Percentiles rank a stretch among this genome's conserved stretches.
Evolutionary conservation across 2,888 invertebrate species (phyloP).

Genomic region (Desoria tigrina): DNA sequence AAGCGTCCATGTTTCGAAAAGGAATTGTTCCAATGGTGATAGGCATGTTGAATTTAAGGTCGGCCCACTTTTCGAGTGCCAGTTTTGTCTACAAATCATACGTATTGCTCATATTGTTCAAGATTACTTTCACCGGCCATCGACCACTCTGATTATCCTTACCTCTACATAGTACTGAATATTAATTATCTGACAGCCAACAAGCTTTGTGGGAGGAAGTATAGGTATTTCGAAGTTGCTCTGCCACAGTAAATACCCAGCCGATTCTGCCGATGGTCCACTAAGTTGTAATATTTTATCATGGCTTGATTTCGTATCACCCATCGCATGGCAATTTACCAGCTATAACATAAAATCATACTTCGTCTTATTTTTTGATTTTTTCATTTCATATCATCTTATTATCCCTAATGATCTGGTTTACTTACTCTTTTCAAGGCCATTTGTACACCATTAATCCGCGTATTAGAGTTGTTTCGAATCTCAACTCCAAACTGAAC

Average conservation of each 20-base stretch:
- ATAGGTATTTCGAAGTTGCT: slow-evolving; percentile 39
- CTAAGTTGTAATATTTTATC: slow-evolving; percentile 32
- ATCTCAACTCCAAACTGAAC: slow-evolving; percentile 54
- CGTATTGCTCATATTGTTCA: too few relatives aligned
- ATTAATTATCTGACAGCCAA: slow-evolving; percentile 32
- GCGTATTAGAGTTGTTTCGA: slow-evolving; percentile 51
- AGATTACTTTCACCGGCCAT: too few relatives aligned
- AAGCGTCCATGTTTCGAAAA: neutral
- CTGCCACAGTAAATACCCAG: slow-evolving; percentile 35
- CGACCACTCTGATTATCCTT: too few relatives aligned
- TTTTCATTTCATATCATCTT: too few relatives aligned
- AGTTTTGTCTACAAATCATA: slow-evolving; percentile 37
- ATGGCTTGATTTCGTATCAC: slow-evolving; percentile 32
- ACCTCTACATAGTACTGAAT: slow-evolving; percentile 41
- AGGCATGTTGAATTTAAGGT: slow-evolving; percentile 34
- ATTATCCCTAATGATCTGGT: neutral
- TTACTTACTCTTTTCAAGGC: slow-evolving; percentile 30
- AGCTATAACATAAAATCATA: slow-evolving; percentile 21
- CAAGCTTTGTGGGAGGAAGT: slow-evolving; percentile 30
- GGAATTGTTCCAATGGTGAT: slow-evolving; percentile 24
- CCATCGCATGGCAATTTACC: slow-evolving; percentile 28
- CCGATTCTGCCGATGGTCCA: slow-evolving; percentile 39
- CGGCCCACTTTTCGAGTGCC: slow-evolving; percentile 34
- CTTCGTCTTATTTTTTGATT: neutral
- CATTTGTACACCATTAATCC: slow-evolving; percentile 35